phyloP scores from a whole-genome alignment of 2,113 vertebrate species.

The Acrocephalus arundinaceus region DNA sequence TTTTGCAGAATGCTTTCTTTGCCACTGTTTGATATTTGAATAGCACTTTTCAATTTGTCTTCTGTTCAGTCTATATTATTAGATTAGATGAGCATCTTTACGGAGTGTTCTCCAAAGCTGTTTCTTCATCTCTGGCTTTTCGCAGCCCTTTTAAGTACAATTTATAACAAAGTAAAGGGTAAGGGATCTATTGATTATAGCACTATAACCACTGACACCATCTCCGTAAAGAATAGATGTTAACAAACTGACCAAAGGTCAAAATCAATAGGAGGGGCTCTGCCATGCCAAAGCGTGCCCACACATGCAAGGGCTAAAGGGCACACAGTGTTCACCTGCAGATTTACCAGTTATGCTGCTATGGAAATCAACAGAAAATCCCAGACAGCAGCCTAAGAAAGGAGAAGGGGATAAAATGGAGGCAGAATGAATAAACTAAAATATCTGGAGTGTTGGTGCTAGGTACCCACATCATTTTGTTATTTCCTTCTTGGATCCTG shows the following conservation, averaged over 20 bases:
- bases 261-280: not conserved
- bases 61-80: not conserved
- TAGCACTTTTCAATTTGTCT: not conserved
- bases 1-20: not conserved
- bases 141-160: not conserved
- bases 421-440: not conserved
- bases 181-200: not conserved
- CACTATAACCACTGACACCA: not conserved
- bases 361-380: not conserved
- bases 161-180: not conserved
- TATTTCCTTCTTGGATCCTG: not conserved
- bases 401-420: not conserved
- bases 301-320: not conserved
- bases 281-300: not conserved
- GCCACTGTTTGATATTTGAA: not conserved
- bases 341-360: not conserved
- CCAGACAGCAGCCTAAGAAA: not conserved
- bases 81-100: not conserved
- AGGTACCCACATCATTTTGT: not conserved
- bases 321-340: not conserved
- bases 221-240: not conserved
- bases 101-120: not conserved
- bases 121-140: not conserved
- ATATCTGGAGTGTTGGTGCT: not conserved
- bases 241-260: not conserved